Base-by-base conservation (phyloP, 2,797 vertebrate species). In the Spondyliosoma cantharus region DNA sequence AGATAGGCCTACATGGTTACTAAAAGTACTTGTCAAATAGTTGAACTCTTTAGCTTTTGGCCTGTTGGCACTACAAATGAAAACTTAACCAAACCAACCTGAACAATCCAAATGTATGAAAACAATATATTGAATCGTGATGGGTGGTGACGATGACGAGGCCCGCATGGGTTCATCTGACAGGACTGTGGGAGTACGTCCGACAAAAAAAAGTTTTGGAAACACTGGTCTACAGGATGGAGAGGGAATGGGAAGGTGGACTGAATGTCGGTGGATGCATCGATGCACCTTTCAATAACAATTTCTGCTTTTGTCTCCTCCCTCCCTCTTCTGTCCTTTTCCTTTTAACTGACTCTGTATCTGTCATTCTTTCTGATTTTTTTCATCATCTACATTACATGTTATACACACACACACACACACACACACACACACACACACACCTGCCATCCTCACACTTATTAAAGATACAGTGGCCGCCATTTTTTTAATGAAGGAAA, bases 401-500 rank as follows among this genome's bases (percentile, higher is more conserved):
- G 32, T 45, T 29, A n/a, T 58, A 63, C 60, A 29, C 27, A 27
- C 46, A 57, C 67, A 60, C 29, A 25, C 46, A 25, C 52, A 46
- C 48, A 74, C 63, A 63, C 43, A 25, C 59, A 46, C 53, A 32
- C 37, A 49, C 42, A 52, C 56, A 25, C 32, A 43, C 53, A 59
- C 66, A 64, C 42, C 6, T 48, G 46, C 14, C 50, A 50, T 37
- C 25, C 22, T 29, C 65, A 58, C 53, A 72, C 59, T 54, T 37
- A 58, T 73, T 78, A 74, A 49, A 75, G 52, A 78, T 32, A 69
- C 43, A 3, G 56, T 49, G 59, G 63, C 70, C 83, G 77, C 70
- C 81, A 76, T 80, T 90, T 91, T 89, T 90, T 76, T 83, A 83
- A 89, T 88, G 87, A 91, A 89, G 87, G 74, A 70, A 88, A 83